A percentile compares a stretch with the other conserved stretches of the same genome.
Evolutionary conservation across 2,888 invertebrate genomes (phyloP).

Genomic region (Sesamia inferens): DNA sequence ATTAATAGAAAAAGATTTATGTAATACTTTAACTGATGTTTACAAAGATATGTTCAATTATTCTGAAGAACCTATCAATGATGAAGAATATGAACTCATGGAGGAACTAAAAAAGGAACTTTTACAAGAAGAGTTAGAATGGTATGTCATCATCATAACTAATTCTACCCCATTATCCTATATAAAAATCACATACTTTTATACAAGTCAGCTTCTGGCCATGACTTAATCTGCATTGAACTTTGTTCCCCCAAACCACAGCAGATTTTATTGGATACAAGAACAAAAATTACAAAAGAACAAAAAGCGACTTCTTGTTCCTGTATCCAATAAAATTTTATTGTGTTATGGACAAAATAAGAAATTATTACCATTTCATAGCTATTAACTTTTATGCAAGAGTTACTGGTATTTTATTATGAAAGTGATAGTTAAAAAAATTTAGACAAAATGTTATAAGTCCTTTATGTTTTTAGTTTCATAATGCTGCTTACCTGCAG

Average conservation of each 20-base stretch:
- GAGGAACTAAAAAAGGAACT: conserved; percentile 83
- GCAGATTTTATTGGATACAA: too few relatives aligned
- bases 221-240: not conserved
- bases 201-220: not conserved
- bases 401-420: too few relatives aligned
- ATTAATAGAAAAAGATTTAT: conserved; percentile 72
- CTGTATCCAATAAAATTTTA: too few relatives aligned
- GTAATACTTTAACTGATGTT: conserved; percentile 77
- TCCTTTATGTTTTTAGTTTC: too few relatives aligned
- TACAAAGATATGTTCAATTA: conserved; percentile 80
- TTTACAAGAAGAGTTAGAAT: conserved; percentile 84
- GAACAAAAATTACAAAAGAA: too few relatives aligned
- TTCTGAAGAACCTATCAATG: conserved; percentile 68
- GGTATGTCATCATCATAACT: conserved; percentile 67
- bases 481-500: too few relatives aligned
- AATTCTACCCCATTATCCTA: not conserved
- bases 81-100: conserved; percentile 78
- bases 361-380: too few relatives aligned
- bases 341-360: too few relatives aligned
- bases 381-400: too few relatives aligned
- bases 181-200: not conserved
- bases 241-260: not conserved
- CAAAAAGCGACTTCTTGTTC: too few relatives aligned
- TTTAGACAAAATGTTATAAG: too few relatives aligned
- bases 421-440: too few relatives aligned